Evolutionary conservation across 2,797 vertebrate genomes (phyloP), one percentile per base, ranked within the genome.

Genomic region (Paratrypauchen microcephalus): DNA sequence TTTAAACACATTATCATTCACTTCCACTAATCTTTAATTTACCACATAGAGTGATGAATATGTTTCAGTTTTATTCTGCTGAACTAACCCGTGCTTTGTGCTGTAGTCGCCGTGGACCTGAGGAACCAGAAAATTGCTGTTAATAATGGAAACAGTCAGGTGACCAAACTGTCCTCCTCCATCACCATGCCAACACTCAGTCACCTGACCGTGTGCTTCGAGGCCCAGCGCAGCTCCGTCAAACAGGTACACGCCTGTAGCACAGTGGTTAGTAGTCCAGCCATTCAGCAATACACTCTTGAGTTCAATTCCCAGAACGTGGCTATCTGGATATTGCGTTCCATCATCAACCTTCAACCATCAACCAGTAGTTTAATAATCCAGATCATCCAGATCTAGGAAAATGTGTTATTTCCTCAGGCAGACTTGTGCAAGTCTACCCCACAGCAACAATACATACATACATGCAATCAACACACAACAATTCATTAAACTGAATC

Each of bases 71-170:
- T 57, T 26, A 4, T 16, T 39, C 41, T 48, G 6, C 19, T 28
- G 3, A 18, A 47, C 62, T 48, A 47, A 28, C 26, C 6, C 4
- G 15, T 63, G 7, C n/a, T 55, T 6, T 64, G 23, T 28, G 21
- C 62, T 47, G 13, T 36, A 94, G 94, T 94, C 41, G 95, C 96
- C 0, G 95, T 98, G 72, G 94, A 95, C 2, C 88, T 99, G 89
- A 95, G 95, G 89, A 99, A 97, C 89, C 97, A 97, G 87, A 98
- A 97, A 86, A 94, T 96, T 68, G 69, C 78, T 39, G 74, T 98
- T 36, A 86, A 91, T 6, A 83, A 88, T 8, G 86, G 78, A 0
- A 75, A 80, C 0, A 82, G 89, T 1, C 92, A 93, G 30, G 55
- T 84, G 59, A 87, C 93, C 21, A 84, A 87, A 16, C 77, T 95